Percentiles rank a stretch among this genome's conserved stretches.
These are phyloP conservation scores for Cataglyphis hispanica DNA, from an alignment of 1,140 invertebrate genomes.

Conservation along the genomic window DNA sequence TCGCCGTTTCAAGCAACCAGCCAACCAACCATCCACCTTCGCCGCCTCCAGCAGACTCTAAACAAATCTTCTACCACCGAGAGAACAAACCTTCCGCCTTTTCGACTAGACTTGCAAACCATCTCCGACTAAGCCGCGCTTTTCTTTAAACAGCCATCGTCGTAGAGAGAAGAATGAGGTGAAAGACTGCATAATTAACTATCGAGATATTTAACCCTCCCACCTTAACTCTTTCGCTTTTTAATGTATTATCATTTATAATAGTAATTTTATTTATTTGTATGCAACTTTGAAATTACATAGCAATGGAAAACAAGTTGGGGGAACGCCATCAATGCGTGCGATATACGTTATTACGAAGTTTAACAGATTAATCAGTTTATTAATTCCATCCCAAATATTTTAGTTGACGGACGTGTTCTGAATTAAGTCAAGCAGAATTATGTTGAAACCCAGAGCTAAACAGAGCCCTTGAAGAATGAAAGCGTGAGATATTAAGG, in stretches of 20 bases:
- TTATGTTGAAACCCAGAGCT: background rate
- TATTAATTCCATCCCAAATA: background rate
- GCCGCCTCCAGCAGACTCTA: slow-evolving; percentile 41
- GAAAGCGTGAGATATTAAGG: background rate
- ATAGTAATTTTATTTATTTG: background rate
- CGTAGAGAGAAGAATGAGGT: background rate
- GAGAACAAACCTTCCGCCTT: background rate
- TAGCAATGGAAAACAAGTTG: background rate
- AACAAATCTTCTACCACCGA: slow-evolving; percentile 61
- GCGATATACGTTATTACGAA: background rate
- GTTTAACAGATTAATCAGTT: background rate
- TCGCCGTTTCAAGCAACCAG: slow-evolving; percentile 52
- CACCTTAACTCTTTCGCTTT: background rate
- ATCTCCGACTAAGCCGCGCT: background rate
- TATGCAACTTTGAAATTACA: background rate
- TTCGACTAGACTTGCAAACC: background rate
- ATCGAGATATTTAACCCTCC: background rate
- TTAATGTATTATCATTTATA: background rate
- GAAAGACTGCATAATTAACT: slow-evolving; percentile 18
- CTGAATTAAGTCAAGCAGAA: background rate
- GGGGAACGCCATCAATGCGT: background rate
- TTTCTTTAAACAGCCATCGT: slow-evolving; percentile 8
- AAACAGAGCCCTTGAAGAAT: background rate
- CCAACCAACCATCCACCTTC: background rate
- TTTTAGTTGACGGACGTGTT: background rate